Percentiles rank a stretch among this genome's conserved stretches.
phyloP scores from a whole-genome alignment of 2,797 vertebrate genomes.

The Gadopsis marmoratus region DNA sequence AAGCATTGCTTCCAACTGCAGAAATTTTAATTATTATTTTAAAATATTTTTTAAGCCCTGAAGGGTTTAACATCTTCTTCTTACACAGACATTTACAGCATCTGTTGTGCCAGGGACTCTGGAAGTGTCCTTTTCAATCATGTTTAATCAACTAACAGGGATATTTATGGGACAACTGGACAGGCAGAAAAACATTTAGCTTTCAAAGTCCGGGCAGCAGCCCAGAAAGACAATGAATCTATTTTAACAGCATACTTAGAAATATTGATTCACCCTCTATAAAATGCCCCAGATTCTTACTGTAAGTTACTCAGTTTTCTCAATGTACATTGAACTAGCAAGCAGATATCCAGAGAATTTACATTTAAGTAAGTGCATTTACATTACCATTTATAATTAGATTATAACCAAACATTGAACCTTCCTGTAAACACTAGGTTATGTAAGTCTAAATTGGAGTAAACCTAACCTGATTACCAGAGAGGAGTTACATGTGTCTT shows the following conservation, averaged over 20 bases:
- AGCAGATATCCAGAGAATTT: background rate
- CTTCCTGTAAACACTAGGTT: slow-evolving; percentile 6
- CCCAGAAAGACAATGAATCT: slow-evolving; percentile 65
- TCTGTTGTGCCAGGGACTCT: slow-evolving; percentile 46
- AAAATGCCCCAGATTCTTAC: slow-evolving; percentile 56
- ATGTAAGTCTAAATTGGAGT: slow-evolving; percentile 1
- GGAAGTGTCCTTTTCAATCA: slow-evolving; percentile 77
- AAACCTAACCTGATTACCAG: slow-evolving; percentile 22
- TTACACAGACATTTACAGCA: slow-evolving; percentile 61
- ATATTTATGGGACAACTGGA: slow-evolving; percentile 78
- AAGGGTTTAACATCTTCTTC: slow-evolving; percentile 12
- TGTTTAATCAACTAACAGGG: slow-evolving; percentile 80
- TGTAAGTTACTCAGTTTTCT: slow-evolving; percentile 45
- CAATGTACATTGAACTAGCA: background rate
- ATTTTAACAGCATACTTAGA: slow-evolving; percentile 62
- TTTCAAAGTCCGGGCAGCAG: slow-evolving; percentile 67
- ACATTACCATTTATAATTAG: background rate
- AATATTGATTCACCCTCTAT: slow-evolving; percentile 68
- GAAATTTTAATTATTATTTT: slow-evolving; percentile 3
- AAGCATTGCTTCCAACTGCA: slow-evolving; percentile 1
- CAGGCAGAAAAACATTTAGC: slow-evolving; percentile 55
- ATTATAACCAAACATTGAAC: slow-evolving; percentile 17
- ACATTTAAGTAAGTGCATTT: background rate
- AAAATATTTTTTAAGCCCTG: background rate
- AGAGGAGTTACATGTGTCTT: background rate